These are phyloP conservation scores for Pterobdella sp. DNA, from an alignment of 2,888 invertebrate species.

Conservation along the genomic window DNA sequence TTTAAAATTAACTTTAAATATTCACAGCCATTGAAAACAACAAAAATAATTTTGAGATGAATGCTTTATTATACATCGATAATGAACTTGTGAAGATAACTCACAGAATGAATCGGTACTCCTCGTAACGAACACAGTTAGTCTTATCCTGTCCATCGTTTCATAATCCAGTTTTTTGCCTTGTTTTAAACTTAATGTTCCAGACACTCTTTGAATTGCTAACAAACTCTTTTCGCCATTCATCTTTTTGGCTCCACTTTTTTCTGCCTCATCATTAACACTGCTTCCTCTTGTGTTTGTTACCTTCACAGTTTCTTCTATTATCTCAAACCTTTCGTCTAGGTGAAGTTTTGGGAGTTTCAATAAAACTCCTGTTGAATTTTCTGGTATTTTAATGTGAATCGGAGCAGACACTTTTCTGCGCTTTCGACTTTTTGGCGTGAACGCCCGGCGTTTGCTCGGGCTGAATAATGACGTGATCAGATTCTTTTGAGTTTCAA, in stretches of 20 bases:
- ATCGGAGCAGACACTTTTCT: not conserved
- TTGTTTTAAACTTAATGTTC: slow-evolving; percentile 1
- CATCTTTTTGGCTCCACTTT: not conserved
- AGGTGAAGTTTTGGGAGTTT: not conserved
- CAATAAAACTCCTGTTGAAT: slow-evolving; percentile 9
- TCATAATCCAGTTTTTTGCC: slow-evolving; percentile 15
- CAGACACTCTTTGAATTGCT: not conserved
- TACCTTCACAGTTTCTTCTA: not conserved
- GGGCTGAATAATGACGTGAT: not conserved
- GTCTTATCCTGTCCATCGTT: not conserved
- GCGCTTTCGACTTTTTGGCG: not conserved
- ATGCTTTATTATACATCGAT: too few species aligned
- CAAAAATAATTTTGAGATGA: too few species aligned
- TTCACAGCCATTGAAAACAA: too few species aligned
- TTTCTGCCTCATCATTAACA: not conserved
- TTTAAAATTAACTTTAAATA: too few species aligned
- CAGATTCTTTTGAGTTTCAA: not conserved
- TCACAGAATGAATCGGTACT: slow-evolving; percentile 8
- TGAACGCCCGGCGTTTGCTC: not conserved
- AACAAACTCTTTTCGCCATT: not conserved
- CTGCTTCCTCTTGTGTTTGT: not conserved
- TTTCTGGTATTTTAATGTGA: not conserved
- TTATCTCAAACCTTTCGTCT: slow-evolving; percentile 1
- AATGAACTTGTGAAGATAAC: not conserved
- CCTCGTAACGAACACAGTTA: slow-evolving; percentile 1